Base-by-base conservation (phyloP, 2,888 invertebrate species). In the Drosophila nr. perissopoda region DNA sequence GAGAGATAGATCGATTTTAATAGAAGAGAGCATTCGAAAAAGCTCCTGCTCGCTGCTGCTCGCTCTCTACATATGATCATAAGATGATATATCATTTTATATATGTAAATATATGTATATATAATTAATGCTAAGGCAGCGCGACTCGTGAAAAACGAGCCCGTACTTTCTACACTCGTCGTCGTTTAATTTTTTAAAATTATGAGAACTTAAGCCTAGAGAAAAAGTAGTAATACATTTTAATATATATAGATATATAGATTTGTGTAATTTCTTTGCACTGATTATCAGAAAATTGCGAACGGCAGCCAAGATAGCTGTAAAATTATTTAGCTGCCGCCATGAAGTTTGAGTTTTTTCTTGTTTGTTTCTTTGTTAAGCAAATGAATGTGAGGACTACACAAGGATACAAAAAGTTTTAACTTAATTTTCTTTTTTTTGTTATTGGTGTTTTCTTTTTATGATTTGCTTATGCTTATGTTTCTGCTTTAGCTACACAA, bases 201-300 rank as follows among this genome's bases (percentile, higher is more conserved):
- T 86, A 88, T 74, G 76, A 81, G 77, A 88, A 78, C 85, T 86
- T 86, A 86, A 82, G 51, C 78, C 86, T 86, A 86, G 70, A 74
- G 82, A 83, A 86, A 81, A 81, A 64, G 38, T 80, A 68, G 69
- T 85, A 85, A 88, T 86, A 86, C 85, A 83, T 70, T 70, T 74
- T 46, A 61, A 64, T 70, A 46, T 52, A 51, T 52, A 33, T 54
- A 54, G 18, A 56, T 56, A 38, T 56, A 62, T 75, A 71, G 65
- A 71, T 58, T 80, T 82, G 68, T 81, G 75, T 83, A 69, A 62
- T 46, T 75, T 77, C 80, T 83, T 88, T 83, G 80, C 83, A 85
- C 80, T 86, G 88, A 86, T 85, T 86, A 85, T 88, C 83, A 77
- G 81, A 88, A 74, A 71, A 73, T 74, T 59, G 56, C 74, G 52